Conservation (phyloP, 2,797 vertebrate genomes). For the Takifugu rubripes region DNA sequence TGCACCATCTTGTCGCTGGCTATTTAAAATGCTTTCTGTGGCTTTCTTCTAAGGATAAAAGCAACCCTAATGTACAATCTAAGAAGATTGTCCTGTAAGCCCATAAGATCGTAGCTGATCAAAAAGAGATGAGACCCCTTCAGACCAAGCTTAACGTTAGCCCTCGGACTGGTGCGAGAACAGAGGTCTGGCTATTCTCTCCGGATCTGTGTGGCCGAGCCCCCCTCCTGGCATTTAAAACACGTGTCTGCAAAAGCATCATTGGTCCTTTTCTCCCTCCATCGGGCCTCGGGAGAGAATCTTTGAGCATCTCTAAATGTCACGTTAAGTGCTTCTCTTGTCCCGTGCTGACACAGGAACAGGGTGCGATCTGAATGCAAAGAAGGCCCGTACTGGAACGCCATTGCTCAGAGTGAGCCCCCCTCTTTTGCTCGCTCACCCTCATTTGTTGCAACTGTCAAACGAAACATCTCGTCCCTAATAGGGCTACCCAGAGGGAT, state of each 20-base stretch:
- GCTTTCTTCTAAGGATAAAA: slow-evolving; percentile 57
- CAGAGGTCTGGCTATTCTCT: slow-evolving; percentile 50
- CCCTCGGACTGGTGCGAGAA: slow-evolving; percentile 45
- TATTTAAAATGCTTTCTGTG: slow-evolving; percentile 60
- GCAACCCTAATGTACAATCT: slow-evolving; percentile 58
- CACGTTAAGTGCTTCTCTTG: slow-evolving; percentile 74
- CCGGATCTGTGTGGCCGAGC: slow-evolving; percentile 56
- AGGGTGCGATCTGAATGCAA: slow-evolving; percentile 57
- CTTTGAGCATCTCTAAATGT: slow-evolving; percentile 70
- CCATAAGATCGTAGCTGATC: slow-evolving; percentile 59
- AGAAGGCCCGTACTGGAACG: slow-evolving; percentile 44
- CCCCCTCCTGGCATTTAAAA: slow-evolving; percentile 69
- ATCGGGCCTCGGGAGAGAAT: slow-evolving; percentile 56
- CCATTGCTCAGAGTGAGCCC: slow-evolving; percentile 45
- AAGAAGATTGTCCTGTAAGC: slow-evolving; percentile 69
- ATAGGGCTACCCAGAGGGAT: slow-evolving; percentile 28
- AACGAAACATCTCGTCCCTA: slow-evolving; percentile 49
- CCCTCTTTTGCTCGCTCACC: slow-evolving; percentile 21
- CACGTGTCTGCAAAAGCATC: slow-evolving; percentile 68
- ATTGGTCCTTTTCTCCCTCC: slow-evolving; percentile 50
- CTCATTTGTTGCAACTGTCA: slow-evolving; percentile 58
- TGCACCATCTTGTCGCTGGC: slow-evolving; percentile 35
- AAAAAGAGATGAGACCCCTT: slow-evolving; percentile 60
- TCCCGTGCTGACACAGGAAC: slow-evolving; percentile 60
- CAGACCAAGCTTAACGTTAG: slow-evolving; percentile 56